A percentile compares a stretch with the other conserved stretches of the same genome.
phyloP scores from a whole-genome alignment of 2,797 vertebrate genomes.

The Vipera ursinii region DNA sequence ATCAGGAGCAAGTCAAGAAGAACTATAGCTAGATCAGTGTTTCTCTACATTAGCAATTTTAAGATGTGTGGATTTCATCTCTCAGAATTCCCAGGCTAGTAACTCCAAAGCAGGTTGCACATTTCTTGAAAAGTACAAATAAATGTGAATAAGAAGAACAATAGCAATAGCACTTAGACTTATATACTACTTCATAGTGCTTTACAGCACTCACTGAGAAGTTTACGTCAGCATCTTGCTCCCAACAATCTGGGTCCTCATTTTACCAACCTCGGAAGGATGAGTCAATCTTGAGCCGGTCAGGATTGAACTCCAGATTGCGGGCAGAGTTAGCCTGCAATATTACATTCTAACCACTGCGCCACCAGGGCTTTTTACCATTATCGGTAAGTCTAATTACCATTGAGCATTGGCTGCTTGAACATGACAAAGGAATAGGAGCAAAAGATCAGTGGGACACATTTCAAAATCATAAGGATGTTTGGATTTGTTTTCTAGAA shows the following conservation, averaged over 20 bases:
- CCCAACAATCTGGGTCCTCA: neutral
- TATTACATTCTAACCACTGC: neutral
- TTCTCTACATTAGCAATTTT: neutral
- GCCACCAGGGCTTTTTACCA: neutral
- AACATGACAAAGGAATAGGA: neutral
- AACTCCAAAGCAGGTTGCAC: no score
- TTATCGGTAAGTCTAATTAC: neutral
- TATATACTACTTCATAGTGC: no score
- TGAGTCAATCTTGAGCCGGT: neutral
- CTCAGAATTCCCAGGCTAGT: no score
- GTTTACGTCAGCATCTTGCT: no score
- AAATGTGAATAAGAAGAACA: neutral
- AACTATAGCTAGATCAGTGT: neutral
- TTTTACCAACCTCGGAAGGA: neutral
- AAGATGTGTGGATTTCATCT: neutral
- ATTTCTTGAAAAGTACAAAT: neutral
- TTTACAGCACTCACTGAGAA: no score
- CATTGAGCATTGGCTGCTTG: neutral
- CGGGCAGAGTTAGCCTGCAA: neutral
- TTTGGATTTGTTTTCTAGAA: neutral
- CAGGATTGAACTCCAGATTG: neutral
- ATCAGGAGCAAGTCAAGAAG: neutral
- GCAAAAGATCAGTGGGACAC: rapidly evolving
- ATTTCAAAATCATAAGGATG: neutral
- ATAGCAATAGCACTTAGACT: no score